phyloP scores from a whole-genome alignment of 2,797 vertebrate genomes.

The Peromyscus melanophrys region DNA sequence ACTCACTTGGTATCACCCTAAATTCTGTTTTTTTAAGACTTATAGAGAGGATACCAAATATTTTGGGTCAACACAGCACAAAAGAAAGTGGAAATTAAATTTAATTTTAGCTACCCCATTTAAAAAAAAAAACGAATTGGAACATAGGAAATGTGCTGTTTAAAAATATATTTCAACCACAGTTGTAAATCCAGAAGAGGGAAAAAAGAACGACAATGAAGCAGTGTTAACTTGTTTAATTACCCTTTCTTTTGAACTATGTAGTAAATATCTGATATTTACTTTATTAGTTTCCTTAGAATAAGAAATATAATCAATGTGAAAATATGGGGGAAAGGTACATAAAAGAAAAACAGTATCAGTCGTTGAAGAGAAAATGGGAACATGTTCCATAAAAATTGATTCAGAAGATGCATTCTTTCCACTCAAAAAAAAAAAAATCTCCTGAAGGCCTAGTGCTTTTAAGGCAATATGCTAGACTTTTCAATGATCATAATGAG shows the following conservation, averaged over 20 bases:
- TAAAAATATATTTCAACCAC: conserved; percentile 1
- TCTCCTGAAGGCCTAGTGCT: neutral
- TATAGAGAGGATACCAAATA: neutral
- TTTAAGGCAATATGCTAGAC: neutral
- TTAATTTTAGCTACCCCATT: neutral
- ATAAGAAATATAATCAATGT: conserved; percentile 22
- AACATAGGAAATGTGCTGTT: neutral
- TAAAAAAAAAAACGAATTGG: neutral
- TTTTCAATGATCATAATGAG: neutral
- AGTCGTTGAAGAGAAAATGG: neutral
- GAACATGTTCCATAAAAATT: neutral
- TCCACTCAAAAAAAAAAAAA: neutral
- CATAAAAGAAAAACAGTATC: neutral
- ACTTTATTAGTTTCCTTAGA: neutral
- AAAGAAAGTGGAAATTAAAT: neutral
- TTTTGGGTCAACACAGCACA: neutral
- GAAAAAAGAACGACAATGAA: neutral
- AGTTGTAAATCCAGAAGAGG: neutral
- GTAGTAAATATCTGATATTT: neutral
- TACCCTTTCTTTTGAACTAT: neutral
- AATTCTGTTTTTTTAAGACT: neutral
- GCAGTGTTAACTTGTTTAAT: neutral
- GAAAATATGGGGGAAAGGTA: neutral
- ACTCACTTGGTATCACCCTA: neutral
- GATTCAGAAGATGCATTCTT: neutral